Conservation (phyloP, 2,113 vertebrate species). For the Xenus cinereus region DNA sequence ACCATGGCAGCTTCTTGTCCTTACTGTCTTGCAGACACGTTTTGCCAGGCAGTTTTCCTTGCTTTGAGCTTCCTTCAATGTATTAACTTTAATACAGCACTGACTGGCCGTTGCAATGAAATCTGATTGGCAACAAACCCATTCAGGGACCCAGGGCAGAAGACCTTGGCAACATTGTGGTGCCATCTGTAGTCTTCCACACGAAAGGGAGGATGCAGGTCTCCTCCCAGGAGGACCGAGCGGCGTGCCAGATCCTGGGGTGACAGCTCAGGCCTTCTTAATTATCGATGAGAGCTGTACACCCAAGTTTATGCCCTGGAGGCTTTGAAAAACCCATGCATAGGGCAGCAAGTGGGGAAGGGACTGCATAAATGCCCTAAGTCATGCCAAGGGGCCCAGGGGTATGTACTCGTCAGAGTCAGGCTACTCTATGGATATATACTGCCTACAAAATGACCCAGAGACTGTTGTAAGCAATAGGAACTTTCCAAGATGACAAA, state of each 20-base stretch:
- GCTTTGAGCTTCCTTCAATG: not conserved
- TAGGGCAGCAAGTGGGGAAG: not conserved
- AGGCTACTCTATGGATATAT: not conserved
- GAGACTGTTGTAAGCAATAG: not conserved
- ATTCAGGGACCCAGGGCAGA: not conserved
- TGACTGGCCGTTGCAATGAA: not conserved
- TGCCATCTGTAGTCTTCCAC: not conserved
- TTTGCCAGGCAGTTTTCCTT: not conserved
- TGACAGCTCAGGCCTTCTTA: not conserved
- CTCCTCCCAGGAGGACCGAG: not conserved
- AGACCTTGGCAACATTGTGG: not conserved
- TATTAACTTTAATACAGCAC: not conserved
- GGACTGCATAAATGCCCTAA: not conserved
- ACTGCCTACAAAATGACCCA: not conserved
- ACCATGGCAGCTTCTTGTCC: not conserved
- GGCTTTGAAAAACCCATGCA: not conserved
- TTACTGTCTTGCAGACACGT: not conserved
- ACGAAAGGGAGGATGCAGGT: not conserved
- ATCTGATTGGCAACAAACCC: not conserved
- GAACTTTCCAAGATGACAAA: not conserved
- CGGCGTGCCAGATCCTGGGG: not conserved
- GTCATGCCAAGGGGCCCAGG: too few relatives aligned
- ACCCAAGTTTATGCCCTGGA: not conserved
- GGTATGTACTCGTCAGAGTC: not conserved
- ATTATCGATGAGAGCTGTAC: not conserved